Evolutionary conservation across 2,888 invertebrate genomes (phyloP), one percentile per base, ranked within the genome.

Genomic region (Pristionchus exspectatus): DNA sequence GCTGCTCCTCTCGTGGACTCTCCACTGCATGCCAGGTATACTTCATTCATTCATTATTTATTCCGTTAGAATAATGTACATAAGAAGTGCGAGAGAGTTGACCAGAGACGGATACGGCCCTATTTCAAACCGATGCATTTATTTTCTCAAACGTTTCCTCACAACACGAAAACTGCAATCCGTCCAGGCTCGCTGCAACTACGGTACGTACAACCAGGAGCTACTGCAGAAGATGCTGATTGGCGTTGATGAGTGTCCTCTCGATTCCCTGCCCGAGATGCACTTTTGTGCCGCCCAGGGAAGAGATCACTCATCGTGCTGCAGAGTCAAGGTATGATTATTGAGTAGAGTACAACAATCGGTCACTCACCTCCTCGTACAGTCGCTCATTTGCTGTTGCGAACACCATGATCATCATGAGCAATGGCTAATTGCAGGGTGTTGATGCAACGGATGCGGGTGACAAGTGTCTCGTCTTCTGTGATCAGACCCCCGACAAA

Each of bases 231-330:
- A n/a, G n/a, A 81, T 81, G 81, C 10, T 44, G 50, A n/a, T 81
- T n/a, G 44, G 81, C 4, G 44, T 38, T 10, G 81, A 81, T 24
- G 81, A 38, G 12, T 81, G 81, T 12, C 81, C 81, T 2, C 81
- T 81, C 1, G 81, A 38, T 38, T 44, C 44, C 27, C 81, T 81
- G 24, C 81, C 81, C 81, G 81, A 38, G n/a, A 44, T 81, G 81
- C 81, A 81, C 81, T 81, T 81, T 50, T 81, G 81, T 24, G 50
- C 81, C 50, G 81, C 81, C 81, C 81, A 81, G n/a, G 81, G 81
- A 81, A 30, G 81, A 30, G 81, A 81, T n/a, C 81, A 81, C 81
- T 44, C 44, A 4, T 30, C 38, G 0, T 81, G 81, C 81, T 81
- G 81, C 81, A 81, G 81, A 81, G 44, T 44, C 81, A 81, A 81